Percentiles rank a stretch among this genome's conserved stretches.
Conservation (phyloP, 2,797 vertebrate genomes). For the Phrynocephalus guinanensis region DNA sequence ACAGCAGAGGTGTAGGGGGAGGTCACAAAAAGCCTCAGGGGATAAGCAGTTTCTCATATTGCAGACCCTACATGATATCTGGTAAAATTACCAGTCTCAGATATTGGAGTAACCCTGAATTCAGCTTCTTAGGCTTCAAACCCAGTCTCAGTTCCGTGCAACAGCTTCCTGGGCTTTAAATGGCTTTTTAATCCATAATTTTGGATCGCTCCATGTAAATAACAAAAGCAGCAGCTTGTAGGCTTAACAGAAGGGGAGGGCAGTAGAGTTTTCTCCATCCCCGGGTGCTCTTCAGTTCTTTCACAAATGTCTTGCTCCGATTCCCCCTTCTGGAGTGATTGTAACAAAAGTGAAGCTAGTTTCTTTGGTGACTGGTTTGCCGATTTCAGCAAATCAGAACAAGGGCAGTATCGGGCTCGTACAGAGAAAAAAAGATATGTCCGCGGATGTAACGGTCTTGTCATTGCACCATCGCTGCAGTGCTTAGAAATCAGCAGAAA, state of each 20-base stretch:
- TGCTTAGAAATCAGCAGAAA: slow-evolving; percentile 62
- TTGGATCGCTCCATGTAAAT: neutral
- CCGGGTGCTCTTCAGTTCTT: neutral
- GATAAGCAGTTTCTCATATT: neutral
- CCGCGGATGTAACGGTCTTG: neutral
- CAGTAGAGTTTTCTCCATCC: neutral
- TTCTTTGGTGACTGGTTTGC: neutral
- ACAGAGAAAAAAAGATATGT: neutral
- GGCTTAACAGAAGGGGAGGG: neutral
- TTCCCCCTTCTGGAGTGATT: too few relatives aligned
- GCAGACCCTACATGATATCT: neutral
- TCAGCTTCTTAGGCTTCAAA: neutral
- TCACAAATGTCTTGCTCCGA: neutral
- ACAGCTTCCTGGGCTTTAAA: neutral
- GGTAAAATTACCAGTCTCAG: neutral
- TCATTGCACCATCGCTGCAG: slow-evolving; percentile 27
- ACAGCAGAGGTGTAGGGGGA: too few relatives aligned
- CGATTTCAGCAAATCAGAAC: neutral
- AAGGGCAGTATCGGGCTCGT: neutral
- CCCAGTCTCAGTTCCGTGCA: neutral
- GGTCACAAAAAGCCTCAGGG: neutral
- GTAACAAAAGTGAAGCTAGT: too few relatives aligned
- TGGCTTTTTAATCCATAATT: neutral
- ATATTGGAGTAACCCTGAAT: neutral
- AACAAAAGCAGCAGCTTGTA: neutral